Percentiles rank a stretch among this genome's conserved stretches.
phyloP scores from a whole-genome alignment of 2,113 vertebrate species.

The Polyodon spathula region DNA sequence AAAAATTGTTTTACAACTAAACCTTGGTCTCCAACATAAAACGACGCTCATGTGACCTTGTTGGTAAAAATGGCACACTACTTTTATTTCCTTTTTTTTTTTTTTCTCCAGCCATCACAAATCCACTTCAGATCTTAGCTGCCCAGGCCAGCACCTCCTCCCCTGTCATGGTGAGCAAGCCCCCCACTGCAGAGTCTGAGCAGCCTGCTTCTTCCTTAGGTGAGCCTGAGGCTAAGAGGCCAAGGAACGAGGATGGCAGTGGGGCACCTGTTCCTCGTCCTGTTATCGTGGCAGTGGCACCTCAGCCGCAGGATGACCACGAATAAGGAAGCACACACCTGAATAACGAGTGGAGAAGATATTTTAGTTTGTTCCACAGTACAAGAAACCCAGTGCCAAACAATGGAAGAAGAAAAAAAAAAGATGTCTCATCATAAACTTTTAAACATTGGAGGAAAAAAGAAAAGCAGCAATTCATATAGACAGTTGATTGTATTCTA shows the following conservation, averaged over 20 bases:
- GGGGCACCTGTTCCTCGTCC: slow-evolving; percentile 52
- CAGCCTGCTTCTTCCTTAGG: slow-evolving; percentile 38
- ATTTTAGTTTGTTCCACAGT: background rate
- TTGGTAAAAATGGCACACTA: too few relatives aligned
- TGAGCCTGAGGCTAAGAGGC: slow-evolving; percentile 75
- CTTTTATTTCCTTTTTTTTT: background rate
- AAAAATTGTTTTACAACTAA: too few relatives aligned
- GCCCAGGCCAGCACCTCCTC: slow-evolving; percentile 89
- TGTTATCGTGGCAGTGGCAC: slow-evolving; percentile 66
- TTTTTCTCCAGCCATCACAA: slow-evolving; percentile 65
- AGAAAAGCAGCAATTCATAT: too few relatives aligned
- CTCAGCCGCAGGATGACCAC: slow-evolving; percentile 55
- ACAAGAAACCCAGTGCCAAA: background rate
- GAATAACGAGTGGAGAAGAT: background rate
- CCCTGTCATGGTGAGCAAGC: slow-evolving; percentile 74
- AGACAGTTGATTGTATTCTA: background rate
- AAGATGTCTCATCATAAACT: background rate
- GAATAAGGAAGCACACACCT: slow-evolving; percentile 47
- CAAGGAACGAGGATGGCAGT: slow-evolving; percentile 67
- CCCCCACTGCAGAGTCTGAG: slow-evolving; percentile 51
- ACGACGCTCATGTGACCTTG: too few relatives aligned
- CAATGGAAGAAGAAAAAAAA: background rate
- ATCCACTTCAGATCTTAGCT: slow-evolving; percentile 86
- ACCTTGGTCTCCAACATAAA: too few relatives aligned
- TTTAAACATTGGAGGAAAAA: background rate